Evolutionary conservation across 2,888 invertebrate genomes (phyloP).

Genomic region (Melitaea athalia): DNA sequence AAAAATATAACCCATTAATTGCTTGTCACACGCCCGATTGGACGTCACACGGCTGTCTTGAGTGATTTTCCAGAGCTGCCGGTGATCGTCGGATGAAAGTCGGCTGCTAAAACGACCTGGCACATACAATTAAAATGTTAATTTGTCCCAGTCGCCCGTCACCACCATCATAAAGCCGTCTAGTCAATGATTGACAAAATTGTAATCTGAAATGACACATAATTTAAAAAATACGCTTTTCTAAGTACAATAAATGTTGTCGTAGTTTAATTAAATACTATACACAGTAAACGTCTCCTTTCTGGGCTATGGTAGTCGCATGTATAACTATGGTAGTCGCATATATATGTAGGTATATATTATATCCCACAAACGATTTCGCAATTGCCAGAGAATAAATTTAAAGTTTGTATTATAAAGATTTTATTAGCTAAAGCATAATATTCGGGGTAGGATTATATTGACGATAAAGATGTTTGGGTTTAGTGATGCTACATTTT

Average conservation of each 20-base stretch:
- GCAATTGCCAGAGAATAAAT: too few relatives aligned
- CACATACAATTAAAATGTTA: slow-evolving; percentile 49
- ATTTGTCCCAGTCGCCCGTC: slow-evolving; percentile 40
- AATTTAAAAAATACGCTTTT: background rate
- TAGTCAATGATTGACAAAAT: slow-evolving; percentile 20
- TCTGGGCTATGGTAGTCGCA: too few relatives aligned
- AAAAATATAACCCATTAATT: slow-evolving; percentile 73
- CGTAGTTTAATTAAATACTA: too few relatives aligned
- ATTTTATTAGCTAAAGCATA: too few relatives aligned
- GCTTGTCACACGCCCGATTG: slow-evolving; percentile 70
- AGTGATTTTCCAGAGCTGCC: slow-evolving; percentile 58
- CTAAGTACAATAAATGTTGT: background rate
- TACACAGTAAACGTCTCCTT: background rate
- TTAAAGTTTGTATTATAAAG: too few relatives aligned
- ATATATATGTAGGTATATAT: too few relatives aligned
- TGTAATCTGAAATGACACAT: slow-evolving; percentile 1
- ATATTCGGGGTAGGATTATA: too few relatives aligned
- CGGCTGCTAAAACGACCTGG: slow-evolving; percentile 39
- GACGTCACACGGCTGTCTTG: slow-evolving; percentile 53
- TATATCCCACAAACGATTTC: too few relatives aligned
- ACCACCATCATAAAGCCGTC: slow-evolving; percentile 37
- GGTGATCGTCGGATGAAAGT: slow-evolving; percentile 36
- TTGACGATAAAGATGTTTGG: too few relatives aligned
- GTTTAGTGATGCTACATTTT: too few relatives aligned
- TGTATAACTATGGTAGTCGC: too few relatives aligned